Evolutionary conservation across 2,797 vertebrate genomes (phyloP).

Genomic region (Etheostoma perlongum): DNA sequence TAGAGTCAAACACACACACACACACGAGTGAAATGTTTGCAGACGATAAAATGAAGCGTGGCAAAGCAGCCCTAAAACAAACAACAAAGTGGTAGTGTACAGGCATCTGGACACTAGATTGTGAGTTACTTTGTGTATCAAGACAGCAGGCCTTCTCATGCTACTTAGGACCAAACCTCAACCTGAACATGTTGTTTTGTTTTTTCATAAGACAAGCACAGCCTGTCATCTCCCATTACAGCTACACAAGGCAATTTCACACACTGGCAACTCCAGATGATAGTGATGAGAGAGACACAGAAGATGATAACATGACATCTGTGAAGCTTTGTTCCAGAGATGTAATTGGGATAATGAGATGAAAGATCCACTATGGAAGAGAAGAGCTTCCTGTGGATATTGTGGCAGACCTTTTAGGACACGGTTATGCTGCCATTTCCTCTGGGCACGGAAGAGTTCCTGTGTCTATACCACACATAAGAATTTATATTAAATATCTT

Average conservation of each 20-base stretch:
- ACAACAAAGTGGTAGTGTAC: constrained; percentile 54
- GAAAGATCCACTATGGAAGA: neutral
- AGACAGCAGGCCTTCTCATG: constrained; percentile 35
- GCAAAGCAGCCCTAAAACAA: constrained; percentile 31
- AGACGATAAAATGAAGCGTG: neutral
- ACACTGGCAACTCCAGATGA: constrained; percentile 16
- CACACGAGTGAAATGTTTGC: constrained; percentile 5
- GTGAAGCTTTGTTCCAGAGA: neutral
- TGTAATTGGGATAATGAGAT: neutral
- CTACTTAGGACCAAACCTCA: constrained; percentile 35
- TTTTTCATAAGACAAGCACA: constrained; percentile 21
- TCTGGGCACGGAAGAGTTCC: neutral
- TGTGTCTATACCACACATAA: neutral
- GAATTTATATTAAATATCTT: constrained; percentile 15
- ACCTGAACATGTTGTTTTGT: constrained; percentile 1
- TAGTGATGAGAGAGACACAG: neutral
- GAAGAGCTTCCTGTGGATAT: neutral
- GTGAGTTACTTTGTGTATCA: constrained; percentile 66
- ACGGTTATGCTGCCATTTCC: neutral
- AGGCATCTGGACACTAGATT: constrained; percentile 68
- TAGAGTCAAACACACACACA: constrained; percentile 4
- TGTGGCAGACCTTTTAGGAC: neutral
- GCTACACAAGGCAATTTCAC: constrained; percentile 36
- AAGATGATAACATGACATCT: neutral
- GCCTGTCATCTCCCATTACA: constrained; percentile 24